These are phyloP conservation scores for Lepilemur septentrionalis DNA, from an alignment of 2,797 vertebrate species.

Conservation along the genomic window DNA sequence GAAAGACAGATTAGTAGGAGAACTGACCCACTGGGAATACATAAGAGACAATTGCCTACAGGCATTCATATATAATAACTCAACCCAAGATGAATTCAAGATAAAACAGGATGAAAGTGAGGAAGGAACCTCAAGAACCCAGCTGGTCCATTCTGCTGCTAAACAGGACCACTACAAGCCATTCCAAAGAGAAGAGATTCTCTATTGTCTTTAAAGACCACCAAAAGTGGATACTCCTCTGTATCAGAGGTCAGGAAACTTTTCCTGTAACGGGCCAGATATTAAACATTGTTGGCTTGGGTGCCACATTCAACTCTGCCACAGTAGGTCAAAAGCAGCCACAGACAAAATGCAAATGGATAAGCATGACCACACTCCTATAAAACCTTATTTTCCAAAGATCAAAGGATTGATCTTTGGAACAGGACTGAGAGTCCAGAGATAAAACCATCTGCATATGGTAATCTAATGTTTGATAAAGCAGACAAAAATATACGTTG, in stretches of 20 bases:
- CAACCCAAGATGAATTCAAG: neutral
- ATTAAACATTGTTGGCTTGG: neutral
- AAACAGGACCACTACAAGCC: neutral
- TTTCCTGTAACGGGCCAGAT: neutral
- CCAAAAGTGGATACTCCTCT: neutral
- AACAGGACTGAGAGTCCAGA: no score
- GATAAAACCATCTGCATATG: no score
- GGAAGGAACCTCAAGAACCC: neutral
- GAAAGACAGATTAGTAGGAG: neutral
- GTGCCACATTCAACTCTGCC: neutral
- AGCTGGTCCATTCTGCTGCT: neutral
- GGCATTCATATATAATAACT: neutral
- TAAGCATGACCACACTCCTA: neutral
- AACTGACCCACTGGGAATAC: neutral
- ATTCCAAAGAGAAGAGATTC: neutral
- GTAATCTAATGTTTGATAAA: no score
- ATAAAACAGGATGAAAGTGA: neutral
- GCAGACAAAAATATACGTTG: no score
- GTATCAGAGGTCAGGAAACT: neutral
- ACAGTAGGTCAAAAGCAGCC: neutral
- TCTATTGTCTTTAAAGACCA: neutral
- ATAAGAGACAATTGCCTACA: neutral
- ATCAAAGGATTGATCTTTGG: no score
- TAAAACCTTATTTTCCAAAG: neutral
- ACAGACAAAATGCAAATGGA: neutral